Evolutionary conservation across 2,888 invertebrate species (phyloP).

Genomic region (Eulithis prunata): DNA sequence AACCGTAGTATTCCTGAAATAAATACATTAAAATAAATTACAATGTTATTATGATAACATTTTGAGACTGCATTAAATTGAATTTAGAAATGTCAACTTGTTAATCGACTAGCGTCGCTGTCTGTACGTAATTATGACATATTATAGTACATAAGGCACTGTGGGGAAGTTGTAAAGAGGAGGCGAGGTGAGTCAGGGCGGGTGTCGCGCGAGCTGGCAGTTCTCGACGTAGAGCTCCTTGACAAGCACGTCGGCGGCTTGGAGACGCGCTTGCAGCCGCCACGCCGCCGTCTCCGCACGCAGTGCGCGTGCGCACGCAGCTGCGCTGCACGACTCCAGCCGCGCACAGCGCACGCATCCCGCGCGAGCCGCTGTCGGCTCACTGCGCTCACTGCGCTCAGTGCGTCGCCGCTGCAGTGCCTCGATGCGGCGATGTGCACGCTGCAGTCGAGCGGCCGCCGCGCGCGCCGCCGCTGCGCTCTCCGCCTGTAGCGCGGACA

Average conservation of each 20-base stretch:
- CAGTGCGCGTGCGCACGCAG: slow-evolving; percentile 83
- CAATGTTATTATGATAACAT: no score
- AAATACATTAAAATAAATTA: no score
- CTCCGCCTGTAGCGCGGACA: slow-evolving; percentile 63
- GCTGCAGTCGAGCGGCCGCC: slow-evolving; percentile 82
- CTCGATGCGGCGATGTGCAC: slow-evolving; percentile 86
- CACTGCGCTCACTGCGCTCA: slow-evolving; percentile 49
- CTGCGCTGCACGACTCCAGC: slow-evolving; percentile 60
- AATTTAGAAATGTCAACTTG: no score
- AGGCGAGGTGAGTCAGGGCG: slow-evolving; percentile 45
- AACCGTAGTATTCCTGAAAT: no score
- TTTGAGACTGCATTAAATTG: no score
- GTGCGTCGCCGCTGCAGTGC: slow-evolving; percentile 82
- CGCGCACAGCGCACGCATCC: slow-evolving; percentile 33
- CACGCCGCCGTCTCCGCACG: slow-evolving; percentile 70
- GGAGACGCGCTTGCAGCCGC: slow-evolving; percentile 85
- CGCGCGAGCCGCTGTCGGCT: slow-evolving; percentile 26
- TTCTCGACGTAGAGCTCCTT: slow-evolving; percentile 94
- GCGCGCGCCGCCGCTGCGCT: slow-evolving; percentile 62
- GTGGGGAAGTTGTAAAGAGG: no score
- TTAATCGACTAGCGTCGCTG: no score
- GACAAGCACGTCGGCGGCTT: slow-evolving; percentile 89
- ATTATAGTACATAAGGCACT: no score
- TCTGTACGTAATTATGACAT: no score
- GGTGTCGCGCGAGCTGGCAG: slow-evolving; percentile 85